phyloP scores from a whole-genome alignment of 2,113 vertebrate species.

The Ctenodactylus gundi region DNA sequence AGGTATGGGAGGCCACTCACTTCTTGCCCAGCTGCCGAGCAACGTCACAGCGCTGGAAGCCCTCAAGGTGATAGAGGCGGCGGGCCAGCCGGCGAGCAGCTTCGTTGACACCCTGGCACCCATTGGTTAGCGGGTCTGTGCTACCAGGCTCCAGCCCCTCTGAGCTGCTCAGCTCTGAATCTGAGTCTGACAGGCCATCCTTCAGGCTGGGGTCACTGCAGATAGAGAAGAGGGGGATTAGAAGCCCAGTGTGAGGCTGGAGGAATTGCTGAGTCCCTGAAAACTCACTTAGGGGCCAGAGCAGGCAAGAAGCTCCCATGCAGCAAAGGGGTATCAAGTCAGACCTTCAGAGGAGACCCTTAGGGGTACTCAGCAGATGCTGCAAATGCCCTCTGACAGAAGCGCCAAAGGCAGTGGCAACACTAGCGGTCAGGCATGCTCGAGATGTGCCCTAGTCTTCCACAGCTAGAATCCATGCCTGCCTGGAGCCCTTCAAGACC shows the following conservation, averaged over 20 bases:
- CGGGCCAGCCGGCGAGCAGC: constrained; percentile 94
- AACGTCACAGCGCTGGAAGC: constrained; percentile 97
- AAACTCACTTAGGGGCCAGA: not conserved
- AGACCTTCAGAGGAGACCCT: not conserved
- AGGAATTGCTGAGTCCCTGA: not conserved
- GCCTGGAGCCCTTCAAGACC: not conserved
- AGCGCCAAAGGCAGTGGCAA: not conserved
- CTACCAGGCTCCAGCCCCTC: constrained; percentile 90
- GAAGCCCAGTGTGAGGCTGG: not conserved
- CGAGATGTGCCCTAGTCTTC: too few species aligned
- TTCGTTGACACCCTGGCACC: constrained; percentile 91
- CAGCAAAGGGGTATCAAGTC: not conserved
- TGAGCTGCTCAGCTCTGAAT: constrained; percentile 92
- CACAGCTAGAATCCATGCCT: not conserved
- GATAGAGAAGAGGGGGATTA: not conserved
- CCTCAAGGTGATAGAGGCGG: constrained; percentile 94
- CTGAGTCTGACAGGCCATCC: constrained; percentile 91
- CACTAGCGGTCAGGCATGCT: not conserved
- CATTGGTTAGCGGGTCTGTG: constrained; percentile 92
- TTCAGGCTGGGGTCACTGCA: constrained; percentile 92
- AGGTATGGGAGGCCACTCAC: constrained; percentile 81
- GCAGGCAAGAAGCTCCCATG: not conserved
- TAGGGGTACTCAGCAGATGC: not conserved
- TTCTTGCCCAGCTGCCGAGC: constrained; percentile 97
- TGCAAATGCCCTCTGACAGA: not conserved